These are phyloP conservation scores for Toxonevra muliebris DNA, from an alignment of 2,888 invertebrate genomes.

Conservation along the genomic window DNA sequence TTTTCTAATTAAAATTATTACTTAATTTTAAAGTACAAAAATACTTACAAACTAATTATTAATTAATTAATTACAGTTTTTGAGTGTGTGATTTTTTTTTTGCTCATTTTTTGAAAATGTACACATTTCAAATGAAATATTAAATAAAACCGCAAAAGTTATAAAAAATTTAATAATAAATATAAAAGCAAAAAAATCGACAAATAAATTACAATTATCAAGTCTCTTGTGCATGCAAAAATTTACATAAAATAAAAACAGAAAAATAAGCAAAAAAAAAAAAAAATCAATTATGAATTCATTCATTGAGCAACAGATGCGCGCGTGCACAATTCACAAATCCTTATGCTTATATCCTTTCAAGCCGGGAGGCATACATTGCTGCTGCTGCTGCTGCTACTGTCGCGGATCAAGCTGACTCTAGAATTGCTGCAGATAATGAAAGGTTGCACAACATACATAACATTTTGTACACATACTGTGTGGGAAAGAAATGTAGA, in stretches of 20 bases:
- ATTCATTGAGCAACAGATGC: constrained; percentile 17
- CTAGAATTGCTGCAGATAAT: background rate
- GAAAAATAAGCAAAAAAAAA: background rate
- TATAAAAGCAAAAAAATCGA: background rate
- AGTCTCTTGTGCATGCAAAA: constrained; percentile 36
- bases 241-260: constrained; percentile 15
- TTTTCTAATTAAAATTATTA: constrained; percentile 19
- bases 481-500: background rate
- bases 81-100: too few species aligned
- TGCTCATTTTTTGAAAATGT: background rate
- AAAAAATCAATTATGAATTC: too few species aligned
- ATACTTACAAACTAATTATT: constrained; percentile 43
- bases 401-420: background rate
- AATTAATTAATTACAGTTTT: background rate
- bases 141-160: background rate
- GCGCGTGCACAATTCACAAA: background rate
- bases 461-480: too few species aligned
- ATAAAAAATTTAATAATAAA: too few species aligned
- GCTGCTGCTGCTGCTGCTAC: background rate
- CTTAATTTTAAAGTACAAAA: constrained; percentile 43
- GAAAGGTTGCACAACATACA: background rate
- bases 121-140: background rate
- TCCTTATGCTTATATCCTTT: too few species aligned
- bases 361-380: background rate
- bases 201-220: constrained; percentile 24